Base-by-base conservation (phyloP, 2,888 invertebrate species). In the Drosophila siamana region DNA sequence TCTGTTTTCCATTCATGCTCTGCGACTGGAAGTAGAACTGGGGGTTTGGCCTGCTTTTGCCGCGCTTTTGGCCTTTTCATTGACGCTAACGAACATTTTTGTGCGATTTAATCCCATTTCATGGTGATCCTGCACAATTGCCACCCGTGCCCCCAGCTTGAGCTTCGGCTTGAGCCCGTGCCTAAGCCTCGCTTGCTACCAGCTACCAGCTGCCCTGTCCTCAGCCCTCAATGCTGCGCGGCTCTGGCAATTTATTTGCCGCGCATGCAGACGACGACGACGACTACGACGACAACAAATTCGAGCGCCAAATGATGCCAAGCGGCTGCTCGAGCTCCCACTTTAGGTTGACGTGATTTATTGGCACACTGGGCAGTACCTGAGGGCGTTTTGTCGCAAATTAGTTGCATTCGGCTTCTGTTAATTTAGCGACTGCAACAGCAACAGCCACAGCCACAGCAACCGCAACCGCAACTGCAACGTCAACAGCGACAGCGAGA, bases 31-130 rank as follows among this genome's bases (percentile, higher is more conserved):
- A n/a, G 28, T 66, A 55, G 43, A 22, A 43, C 26, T 15, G 24
- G 38, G 38, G 46, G 33, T 15, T 43, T 43, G 74, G 63, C 64
- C 66, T 63, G 80, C 57, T 69, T 62, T 68, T 48, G 61, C 60
- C 56, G 55, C 66, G 61, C 83, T 84, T 87, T 88, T 81, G 71
- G 81, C 79, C 88, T 77, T 84, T 85, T 88, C 86, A 88, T 89
- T 86, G 80, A 80, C 80, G 89, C 88, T 88, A 89, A 89, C 86
- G 89, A 90, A 85, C 88, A 78, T 87, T 88, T 88, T 90, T 91
- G 86, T 88, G 89, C 88, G 89, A 89, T 88, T 89, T 91, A 91
- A 91, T 91, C 91, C 91, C 80, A 90, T 91, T 91, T 91, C 92
- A 91, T 90, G 91, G 91, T 90, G 90, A 90, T 90, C 90, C 87